Percentiles rank a stretch among this genome's conserved stretches.
Evolutionary conservation across 2,113 vertebrate species (phyloP).

Genomic region (Pachycephala philippinensis): DNA sequence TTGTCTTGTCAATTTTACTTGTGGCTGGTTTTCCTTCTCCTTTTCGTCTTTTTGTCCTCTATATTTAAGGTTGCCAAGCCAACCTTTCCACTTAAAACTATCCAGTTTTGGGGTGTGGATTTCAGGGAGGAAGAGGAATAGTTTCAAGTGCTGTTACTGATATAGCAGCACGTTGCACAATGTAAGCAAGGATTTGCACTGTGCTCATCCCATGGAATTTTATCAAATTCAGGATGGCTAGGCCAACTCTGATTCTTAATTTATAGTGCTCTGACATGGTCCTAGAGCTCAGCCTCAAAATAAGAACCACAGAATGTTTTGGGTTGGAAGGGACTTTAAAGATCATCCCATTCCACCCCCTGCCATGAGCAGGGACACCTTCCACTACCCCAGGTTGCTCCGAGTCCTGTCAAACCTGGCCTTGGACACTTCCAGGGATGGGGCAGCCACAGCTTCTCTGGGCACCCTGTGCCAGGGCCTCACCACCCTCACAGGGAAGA

Average conservation of each 20-base stretch:
- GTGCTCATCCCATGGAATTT: neutral
- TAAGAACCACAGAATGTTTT: neutral
- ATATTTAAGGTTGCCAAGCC: neutral
- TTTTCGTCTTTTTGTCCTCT: neutral
- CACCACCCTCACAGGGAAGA: neutral
- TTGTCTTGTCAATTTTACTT: neutral
- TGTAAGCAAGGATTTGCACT: neutral
- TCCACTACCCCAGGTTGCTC: neutral
- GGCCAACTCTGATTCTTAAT: neutral
- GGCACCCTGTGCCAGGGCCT: accelerated
- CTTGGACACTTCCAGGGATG: neutral
- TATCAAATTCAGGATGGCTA: neutral
- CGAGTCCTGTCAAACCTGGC: accelerated
- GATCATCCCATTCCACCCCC: accelerated
- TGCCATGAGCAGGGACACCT: neutral
- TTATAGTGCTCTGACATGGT: neutral
- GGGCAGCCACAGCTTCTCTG: neutral
- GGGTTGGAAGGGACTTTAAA: neutral
- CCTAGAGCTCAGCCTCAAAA: neutral
- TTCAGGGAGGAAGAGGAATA: neutral
- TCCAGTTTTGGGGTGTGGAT: neutral
- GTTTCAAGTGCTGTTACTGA: neutral
- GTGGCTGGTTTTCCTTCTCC: neutral
- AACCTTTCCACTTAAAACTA: neutral
- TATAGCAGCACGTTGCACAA: neutral